Base-by-base conservation (phyloP, 53 echinoderm and acorn worm species). In the Mesocentrotus franciscanus region DNA sequence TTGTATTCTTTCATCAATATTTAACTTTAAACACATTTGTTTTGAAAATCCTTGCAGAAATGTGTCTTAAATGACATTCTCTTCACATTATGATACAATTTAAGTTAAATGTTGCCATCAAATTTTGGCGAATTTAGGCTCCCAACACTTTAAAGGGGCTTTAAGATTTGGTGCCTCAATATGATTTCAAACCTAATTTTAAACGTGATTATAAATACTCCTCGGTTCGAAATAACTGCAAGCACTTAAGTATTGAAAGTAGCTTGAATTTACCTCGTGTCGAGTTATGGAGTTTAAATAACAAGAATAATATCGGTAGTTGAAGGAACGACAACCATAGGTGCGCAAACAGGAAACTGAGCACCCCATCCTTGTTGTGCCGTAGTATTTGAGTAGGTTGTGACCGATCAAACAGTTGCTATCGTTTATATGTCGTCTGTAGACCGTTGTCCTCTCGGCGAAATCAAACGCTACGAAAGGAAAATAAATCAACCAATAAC, bases 171-270 rank as follows among this genome's bases (percentile, higher is more conserved):
- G 16, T 78, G 78, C 13, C 22, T 32, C 30, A 78, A 78, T 34
- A 78, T 32, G 30, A 24, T 24, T 24, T 32, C 78, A 78, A 32
- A 32, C 78, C 0, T 0, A 78, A 10, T 78, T 34, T 32, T 29
- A 93, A n/a, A 26, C 24, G 0, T 39, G n/a, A 93, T 93, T 74
- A 33, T 93, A 93, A 27, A 93, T 93, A 78, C 93, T 93, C 27
- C n/a, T 93, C 9, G 93, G 93, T 29, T 93, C 93, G 58, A 56
- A 93, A 22, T 93, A 93, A 76, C 30, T 75, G 57, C 93, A 93
- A n/a, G 42, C 18, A 12, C n/a, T 0, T 56, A 12, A 55, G 78
- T 42, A 75, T 14, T 61, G 74, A 57, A 93, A 93, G 33, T 93
- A 75, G n/a, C 55, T 93, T 4, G 74, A 93, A 61, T 93, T 93